These are phyloP conservation scores for Lasioglossum lativentre DNA, from an alignment of 2,888 invertebrate genomes.

Conservation along the genomic window DNA sequence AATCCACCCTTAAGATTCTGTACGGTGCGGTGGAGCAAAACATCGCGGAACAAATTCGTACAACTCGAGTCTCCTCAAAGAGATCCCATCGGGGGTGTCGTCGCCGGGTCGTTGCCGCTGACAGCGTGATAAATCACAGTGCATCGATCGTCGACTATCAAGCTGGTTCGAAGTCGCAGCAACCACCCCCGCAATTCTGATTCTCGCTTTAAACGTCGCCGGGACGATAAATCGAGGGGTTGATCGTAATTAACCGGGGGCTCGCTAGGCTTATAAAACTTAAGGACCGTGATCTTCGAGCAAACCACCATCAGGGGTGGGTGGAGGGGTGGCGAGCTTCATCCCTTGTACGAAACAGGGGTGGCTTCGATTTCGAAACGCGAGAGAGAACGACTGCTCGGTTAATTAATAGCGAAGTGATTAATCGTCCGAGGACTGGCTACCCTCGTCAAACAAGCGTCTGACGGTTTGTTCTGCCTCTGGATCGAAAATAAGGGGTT, in stretches of 20 bases:
- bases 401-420: constrained; percentile 82
- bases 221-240: constrained; percentile 68
- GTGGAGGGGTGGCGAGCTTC: constrained; percentile 5
- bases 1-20: neutral
- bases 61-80: neutral
- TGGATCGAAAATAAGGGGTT: constrained; percentile 78
- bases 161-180: constrained; percentile 7
- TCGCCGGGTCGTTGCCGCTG: constrained; percentile 13
- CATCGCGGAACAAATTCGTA: constrained; percentile 8
- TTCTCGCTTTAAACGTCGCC: constrained; percentile 33
- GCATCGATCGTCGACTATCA: constrained; percentile 22
- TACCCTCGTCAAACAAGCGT: constrained; percentile 82
- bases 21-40: neutral
- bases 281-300: constrained; percentile 76
- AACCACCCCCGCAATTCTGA: neutral
- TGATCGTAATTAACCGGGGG: constrained; percentile 76
- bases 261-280: constrained; percentile 75
- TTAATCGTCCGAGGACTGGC: constrained; percentile 78
- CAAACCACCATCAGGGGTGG: constrained; percentile 30
- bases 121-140: constrained; percentile 29
- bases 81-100: neutral
- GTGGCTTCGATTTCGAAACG: constrained; percentile 24
- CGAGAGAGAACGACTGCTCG: constrained; percentile 69
- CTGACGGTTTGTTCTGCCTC: constrained; percentile 74
- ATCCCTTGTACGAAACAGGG: neutral